Evolutionary conservation across 2,888 invertebrate genomes (phyloP).

Genomic region (Cartodere bifasciata): DNA sequence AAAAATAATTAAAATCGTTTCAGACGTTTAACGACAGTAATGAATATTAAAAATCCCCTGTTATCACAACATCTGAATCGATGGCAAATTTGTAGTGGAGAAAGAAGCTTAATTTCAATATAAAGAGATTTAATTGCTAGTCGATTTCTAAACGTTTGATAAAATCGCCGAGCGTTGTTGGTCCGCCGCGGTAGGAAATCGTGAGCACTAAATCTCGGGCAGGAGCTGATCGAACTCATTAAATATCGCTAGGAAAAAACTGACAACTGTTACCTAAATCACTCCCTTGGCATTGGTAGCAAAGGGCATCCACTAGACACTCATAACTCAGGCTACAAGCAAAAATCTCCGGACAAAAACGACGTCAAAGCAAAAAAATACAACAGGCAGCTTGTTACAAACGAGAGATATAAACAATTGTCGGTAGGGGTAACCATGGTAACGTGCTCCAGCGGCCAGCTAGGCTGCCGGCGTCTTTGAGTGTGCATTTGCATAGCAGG

Average conservation of each 20-base stretch:
- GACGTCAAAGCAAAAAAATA: conserved; percentile 27
- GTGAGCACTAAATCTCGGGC: conserved; percentile 24
- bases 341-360: conserved; percentile 32
- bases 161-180: conserved; percentile 17
- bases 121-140: conserved; percentile 18
- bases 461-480: conserved; percentile 30
- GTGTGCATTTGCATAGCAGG: conserved; percentile 34
- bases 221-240: conserved; percentile 21
- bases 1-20: too few species aligned
- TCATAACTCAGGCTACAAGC: conserved; percentile 32
- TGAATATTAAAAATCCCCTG: conserved; percentile 1
- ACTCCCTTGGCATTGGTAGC: conserved; percentile 25
- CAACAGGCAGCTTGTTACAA: conserved; percentile 30
- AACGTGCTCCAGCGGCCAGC: conserved; percentile 21
- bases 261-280: conserved; percentile 28
- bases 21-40: too few species aligned
- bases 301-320: conserved; percentile 23
- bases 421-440: conserved; percentile 30
- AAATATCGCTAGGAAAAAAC: conserved; percentile 28
- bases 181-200: conserved; percentile 16
- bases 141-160: conserved; percentile 17
- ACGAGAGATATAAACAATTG: conserved; percentile 35
- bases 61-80: conserved; percentile 2
- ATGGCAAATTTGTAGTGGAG: conserved; percentile 12
- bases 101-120: conserved; percentile 10